Conservation (phyloP, 2,797 vertebrate genomes). For the Arnoldichthys spilopterus region DNA sequence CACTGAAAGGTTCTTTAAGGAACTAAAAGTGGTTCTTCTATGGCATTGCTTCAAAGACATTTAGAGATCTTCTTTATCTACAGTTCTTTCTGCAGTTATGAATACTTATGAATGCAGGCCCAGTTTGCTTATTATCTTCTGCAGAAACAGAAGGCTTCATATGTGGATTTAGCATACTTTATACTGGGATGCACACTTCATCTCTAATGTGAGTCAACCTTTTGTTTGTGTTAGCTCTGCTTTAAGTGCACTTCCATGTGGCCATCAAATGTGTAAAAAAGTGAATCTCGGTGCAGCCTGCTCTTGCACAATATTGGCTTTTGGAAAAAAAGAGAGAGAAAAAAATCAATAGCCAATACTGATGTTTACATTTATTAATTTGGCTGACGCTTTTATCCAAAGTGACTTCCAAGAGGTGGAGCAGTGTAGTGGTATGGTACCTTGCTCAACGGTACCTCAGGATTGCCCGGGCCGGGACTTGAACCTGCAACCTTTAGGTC, state of each 20-base stretch:
- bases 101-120: neutral
- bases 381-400: too few relatives aligned
- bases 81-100: too few relatives aligned
- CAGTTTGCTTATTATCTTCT: constrained; percentile 31
- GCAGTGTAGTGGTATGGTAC: too few relatives aligned
- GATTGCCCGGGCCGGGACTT: too few relatives aligned
- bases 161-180: constrained; percentile 27
- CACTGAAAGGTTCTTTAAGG: neutral
- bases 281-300: constrained; percentile 20
- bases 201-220: constrained; percentile 28
- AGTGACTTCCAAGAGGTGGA: too few relatives aligned
- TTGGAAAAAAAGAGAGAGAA: constrained; percentile 3
- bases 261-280: constrained; percentile 8
- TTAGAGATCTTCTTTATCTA: neutral
- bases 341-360: neutral
- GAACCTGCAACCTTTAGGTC: too few relatives aligned
- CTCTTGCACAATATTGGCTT: constrained; percentile 6
- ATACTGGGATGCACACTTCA: constrained; percentile 24
- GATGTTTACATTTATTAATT: too few relatives aligned
- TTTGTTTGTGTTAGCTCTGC: constrained; percentile 17
- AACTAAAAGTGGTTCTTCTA: neutral
- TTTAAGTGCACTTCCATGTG: constrained; percentile 31
- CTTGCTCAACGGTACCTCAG: too few relatives aligned
- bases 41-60: neutral
- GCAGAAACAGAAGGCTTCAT: constrained; percentile 7